Base-by-base conservation (phyloP, 2,797 vertebrate species). In the Gallirallus australis region DNA sequence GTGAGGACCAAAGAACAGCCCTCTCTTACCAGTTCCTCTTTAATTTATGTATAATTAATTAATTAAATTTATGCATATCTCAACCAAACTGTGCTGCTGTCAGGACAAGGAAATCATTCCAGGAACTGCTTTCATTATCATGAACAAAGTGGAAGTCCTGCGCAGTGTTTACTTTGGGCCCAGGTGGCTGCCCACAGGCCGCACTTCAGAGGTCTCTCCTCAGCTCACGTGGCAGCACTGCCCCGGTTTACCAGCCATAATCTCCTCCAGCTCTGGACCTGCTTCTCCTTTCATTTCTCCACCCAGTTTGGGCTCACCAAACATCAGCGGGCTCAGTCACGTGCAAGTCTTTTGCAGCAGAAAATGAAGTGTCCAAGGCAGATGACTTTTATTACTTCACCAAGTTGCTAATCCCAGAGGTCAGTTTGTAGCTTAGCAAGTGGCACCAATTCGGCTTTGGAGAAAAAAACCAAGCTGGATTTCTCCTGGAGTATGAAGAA, bases 81-180 rank as follows among this genome's bases (percentile, higher is more conserved):
- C 80, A 90, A 71, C 42, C 72, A 83, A 96, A 86, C 57, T 52
- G 15, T 54, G 70, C 83, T 79, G 72, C 84, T 96, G 63, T 93
- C 75, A 94, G 89, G 68, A 94, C 78, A 90, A 92, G 94, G 27
- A 91, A 87, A 86, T 78, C 39, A 77, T 86, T 84, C 39, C 85
- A 91, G 92, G 90, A 96, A 85, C 77, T 76, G 75, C 85, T 80
- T 93, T 94, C 84, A 79, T 94, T 87, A 79, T 82, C 68, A 3
- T 64, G 94, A 89, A 63, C 64, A 90, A 93, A 91, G 84, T 95
- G 88, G 88, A 93, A 86, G 86, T 94, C 82, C 89, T 89, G 93
- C 70, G 69, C 68, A 70, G 77, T 54, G 82, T 65, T 85, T 89
- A 90, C 73, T 92, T 94, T 96, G 75, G 93, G 92, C 65, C 30